Evolutionary conservation across 2,797 vertebrate genomes (phyloP), one percentile per base, ranked within the genome.

Genomic region (Acipenser oxyrinchus): DNA sequence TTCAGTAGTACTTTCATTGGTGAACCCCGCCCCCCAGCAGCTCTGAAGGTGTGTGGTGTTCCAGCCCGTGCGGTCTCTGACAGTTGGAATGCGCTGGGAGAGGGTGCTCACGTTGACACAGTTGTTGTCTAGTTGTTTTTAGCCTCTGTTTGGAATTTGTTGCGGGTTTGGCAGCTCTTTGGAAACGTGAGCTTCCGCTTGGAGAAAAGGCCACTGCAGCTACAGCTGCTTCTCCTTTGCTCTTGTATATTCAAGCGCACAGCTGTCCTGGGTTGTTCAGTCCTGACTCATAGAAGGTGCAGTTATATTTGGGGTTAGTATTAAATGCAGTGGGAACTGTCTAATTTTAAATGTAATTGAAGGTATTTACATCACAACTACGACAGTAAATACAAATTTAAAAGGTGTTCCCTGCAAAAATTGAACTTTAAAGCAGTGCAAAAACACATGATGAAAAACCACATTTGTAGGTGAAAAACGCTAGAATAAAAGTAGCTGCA

Each of bases 61-160:
- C 49, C 67, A 58, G 73, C 67, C 75, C 71, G 9, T 71, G 6
- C 67, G 52, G 75, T 71, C 75, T 77, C 75, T 74, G 75, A 75
- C 74, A 67, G 67, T 78, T 80, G 81, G 81, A 86, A 83, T 76
- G 78, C 78, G 84, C 79, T 65, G 66, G 79, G 73, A 77, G 78
- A 79, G 78, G 72, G 72, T 71, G 75, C 48, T 75, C 18, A 0
- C 92, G 90, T 93, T 93, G 89, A 86, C 87, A 84, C 92, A 93
- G 92, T 94, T 94, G 93, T 74, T 71, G 66, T 72, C 77, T 82
- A 77, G 78, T 90, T 91, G 89, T 89, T 90, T 90, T 93, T 91
- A 90, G 86, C 81, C 84, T 83, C 75, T 68, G 76, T 73, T 79
- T 85, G 86, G 90, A 89, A 90, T 93, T 86, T 86, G 68, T 76